Percentiles rank a stretch among this genome's conserved stretches.
phyloP scores from a whole-genome alignment of 2,797 vertebrate genomes.

The Gouania willdenowi region DNA sequence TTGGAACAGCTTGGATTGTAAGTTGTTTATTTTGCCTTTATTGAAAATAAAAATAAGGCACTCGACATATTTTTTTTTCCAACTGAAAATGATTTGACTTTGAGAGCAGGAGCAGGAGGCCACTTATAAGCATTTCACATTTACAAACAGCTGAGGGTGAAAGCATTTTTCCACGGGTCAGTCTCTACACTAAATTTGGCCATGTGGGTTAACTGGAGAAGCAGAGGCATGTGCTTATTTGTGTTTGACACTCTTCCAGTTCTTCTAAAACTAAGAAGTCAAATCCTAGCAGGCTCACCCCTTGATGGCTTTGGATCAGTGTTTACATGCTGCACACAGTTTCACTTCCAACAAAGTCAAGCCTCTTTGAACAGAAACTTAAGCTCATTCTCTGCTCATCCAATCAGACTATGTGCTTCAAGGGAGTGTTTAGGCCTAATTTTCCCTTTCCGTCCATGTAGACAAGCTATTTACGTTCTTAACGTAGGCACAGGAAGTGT shows the following conservation, averaged over 20 bases:
- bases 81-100: neutral
- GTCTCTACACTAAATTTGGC: constrained; percentile 50
- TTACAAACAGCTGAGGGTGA: constrained; percentile 2
- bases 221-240: constrained; percentile 49
- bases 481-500: constrained; percentile 35
- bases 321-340: constrained; percentile 68
- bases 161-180: constrained; percentile 21
- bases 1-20: too few relatives aligned
- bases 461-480: constrained; percentile 25
- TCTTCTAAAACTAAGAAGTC: constrained; percentile 28
- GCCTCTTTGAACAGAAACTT: constrained; percentile 42
- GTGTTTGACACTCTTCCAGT: constrained; percentile 35
- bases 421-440: constrained; percentile 43
- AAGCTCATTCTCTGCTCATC: constrained; percentile 24
- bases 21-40: too few relatives aligned
- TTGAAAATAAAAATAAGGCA: too few relatives aligned
- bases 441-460: constrained; percentile 20
- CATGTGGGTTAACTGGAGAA: constrained; percentile 29
- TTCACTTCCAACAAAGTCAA: constrained; percentile 55
- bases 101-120: neutral
- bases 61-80: too few relatives aligned
- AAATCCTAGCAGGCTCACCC: constrained; percentile 20
- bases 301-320: constrained; percentile 42
- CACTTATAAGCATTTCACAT: constrained; percentile 6
- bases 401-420: constrained; percentile 40